Percentiles rank a stretch among this genome's conserved stretches.
phyloP scores from a whole-genome alignment of 2,113 vertebrate genomes.

The Onychostoma macrolepis region DNA sequence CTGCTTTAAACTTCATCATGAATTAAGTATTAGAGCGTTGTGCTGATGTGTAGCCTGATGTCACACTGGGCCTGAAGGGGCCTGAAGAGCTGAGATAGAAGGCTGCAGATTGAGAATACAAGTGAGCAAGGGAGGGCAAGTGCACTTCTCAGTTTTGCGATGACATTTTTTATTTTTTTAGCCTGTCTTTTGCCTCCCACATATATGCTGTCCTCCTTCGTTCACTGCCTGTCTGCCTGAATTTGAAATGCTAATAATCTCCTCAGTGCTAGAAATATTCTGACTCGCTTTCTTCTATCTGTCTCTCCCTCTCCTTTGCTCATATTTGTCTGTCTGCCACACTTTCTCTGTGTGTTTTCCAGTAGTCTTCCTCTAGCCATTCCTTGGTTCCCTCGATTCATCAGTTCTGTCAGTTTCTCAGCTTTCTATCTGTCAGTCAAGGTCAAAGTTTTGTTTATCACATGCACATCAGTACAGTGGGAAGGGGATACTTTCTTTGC shows the following conservation, averaged over 20 bases:
- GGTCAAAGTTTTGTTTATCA: background rate
- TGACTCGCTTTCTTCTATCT: background rate
- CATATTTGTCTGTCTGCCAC: background rate
- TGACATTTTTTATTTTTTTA: constrained; percentile 54
- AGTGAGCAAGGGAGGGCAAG: constrained; percentile 14
- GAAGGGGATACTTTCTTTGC: background rate
- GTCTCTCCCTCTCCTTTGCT: constrained; percentile 19
- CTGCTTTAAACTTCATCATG: constrained; percentile 62
- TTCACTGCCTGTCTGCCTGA: constrained; percentile 56
- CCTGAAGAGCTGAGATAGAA: background rate
- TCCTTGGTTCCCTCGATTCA: background rate
- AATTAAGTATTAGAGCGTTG: constrained; percentile 68
- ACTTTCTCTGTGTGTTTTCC: background rate
- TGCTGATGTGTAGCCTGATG: constrained; percentile 34
- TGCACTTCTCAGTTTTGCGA: constrained; percentile 42
- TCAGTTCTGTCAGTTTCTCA: constrained; percentile 18
- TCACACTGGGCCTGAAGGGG: constrained; percentile 26
- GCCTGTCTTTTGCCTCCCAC: constrained; percentile 64
- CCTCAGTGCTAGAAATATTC: constrained; percentile 35
- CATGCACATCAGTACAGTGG: background rate
- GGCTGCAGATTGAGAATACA: background rate
- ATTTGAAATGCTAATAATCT: constrained; percentile 70
- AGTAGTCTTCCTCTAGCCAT: background rate
- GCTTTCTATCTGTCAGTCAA: constrained; percentile 34
- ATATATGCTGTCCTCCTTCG: constrained; percentile 56